Evolutionary conservation across 2,888 invertebrate species (phyloP), one percentile per base, ranked within the genome.

Genomic region (Scrobipalpa atriplicella): DNA sequence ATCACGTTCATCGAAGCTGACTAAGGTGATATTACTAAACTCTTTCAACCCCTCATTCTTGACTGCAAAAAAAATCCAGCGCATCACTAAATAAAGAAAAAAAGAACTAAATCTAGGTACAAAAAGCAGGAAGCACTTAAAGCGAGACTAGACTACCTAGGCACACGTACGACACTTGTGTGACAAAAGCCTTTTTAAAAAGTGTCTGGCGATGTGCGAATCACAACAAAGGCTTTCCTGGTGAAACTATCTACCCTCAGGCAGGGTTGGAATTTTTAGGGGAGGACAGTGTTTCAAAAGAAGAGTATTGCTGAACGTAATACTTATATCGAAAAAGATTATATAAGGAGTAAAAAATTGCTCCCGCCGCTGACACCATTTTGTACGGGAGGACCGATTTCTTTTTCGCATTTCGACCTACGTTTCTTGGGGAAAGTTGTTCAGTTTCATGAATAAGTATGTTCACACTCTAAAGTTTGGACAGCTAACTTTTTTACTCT

Each of bases 131-230:
- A 66, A 68, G 61, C 66, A 68, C 68, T 68, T 64, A 62, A 66
- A 64, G 36, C 39, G 39, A 62, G 61, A 64, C 60, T 66, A 62
- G 61, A 64, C 60, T 66, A 64, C 51, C 66, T 54, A 69, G 63
- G 68, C 67, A 67, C 66, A 52, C 64, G 66, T 67, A 64, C 21
- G 83, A 82, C 79, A 87, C 90, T 90, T 88, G 80, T 79, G 70
- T 68, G 73, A 85, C 86, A 86, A 90, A 90, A 87, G 87, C 75
- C 81, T 88, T 89, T 89, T 82, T 64, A 29, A 82, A 87, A 86
- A 85, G 84, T 85, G 89, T 89, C 90, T 90, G 83, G 85, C 77
- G 78, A 81, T 79, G 83, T 81, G 85, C 83, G 87, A 85, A 86
- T 83, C 83, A 76, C 81, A 79, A 87, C 87, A 86, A 86, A 86